Base-by-base conservation (phyloP, 2,113 vertebrate species). In the Cisticola juncidis region DNA sequence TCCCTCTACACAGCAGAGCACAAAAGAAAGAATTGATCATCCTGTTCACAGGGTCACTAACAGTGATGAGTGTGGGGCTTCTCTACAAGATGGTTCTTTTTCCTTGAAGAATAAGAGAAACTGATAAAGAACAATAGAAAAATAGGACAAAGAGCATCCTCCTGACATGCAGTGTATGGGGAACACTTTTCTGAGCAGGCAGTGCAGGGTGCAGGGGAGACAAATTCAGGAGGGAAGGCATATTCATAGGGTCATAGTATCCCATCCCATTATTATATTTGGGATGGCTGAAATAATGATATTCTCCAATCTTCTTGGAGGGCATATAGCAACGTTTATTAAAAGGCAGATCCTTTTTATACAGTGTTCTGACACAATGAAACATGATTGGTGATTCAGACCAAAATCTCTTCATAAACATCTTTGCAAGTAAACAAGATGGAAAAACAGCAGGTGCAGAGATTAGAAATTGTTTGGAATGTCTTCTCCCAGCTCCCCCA, bases 11-110 rank as follows among this genome's bases (percentile, higher is more conserved):
- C 4, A 18, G 81, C 40, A 70, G 62, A 72, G 40, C 68, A 33
- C 48, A 22, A 57, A 10, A 16, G 2, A 3, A 33, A 21, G 87
- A 88, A 94, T 90, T 72, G 72, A 91, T 51, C 1, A 3, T 50
- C 78, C 66, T 92, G 57, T 19, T 65, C 86, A n/a, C 44, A 56
- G 74, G 86, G 65, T 83, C 65, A 61, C 56, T 80, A 65, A 74
- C 6, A 48, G 36, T 51, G 54, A 60, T 40, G 14, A 62, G 64
- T 24, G 28, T 31, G 57, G 28, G 40, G 6, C 29, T 84, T 71
- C 56, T 42, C 62, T 26, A 25, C 19, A 35, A 42, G 35, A 10
- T 18, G 24, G 61, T 35, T 38, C 45, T 45, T 62, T 61, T 36
- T 4, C 18, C 26, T 62, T 47, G 26, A 71, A 76, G 66, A 50